Evolutionary conservation across 2,113 vertebrate genomes (phyloP), one percentile per base, ranked within the genome.

Genomic region (Saimiri boliviensis): DNA sequence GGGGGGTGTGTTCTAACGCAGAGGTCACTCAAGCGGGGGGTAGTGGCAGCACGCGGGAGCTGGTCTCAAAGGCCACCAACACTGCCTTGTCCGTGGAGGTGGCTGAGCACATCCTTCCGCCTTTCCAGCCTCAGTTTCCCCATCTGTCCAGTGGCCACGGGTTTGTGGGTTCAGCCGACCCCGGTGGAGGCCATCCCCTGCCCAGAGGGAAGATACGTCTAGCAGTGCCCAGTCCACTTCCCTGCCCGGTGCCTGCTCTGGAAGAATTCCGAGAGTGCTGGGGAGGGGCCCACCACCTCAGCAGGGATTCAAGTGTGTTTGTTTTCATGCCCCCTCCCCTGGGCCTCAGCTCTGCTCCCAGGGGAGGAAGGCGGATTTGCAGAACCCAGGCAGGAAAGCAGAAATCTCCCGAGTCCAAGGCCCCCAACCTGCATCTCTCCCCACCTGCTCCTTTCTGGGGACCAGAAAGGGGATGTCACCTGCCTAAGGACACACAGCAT

Each of bases 171-270:
- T 13, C 6, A 2, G 42, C 40, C 0, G 3, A 56, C 95, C 92
- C 96, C 94, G 84, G 23, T 20, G 76, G 45, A 70, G 10, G 12
- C 86, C 0, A 8, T 1, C 20, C 73, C 27, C 30, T 9, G 10
- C 4, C 0, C 0, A 0, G 73, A 47, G 81, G 68, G 47, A 56
- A 23, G 10, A 85, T 68, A 82, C 47, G 27, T 91, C 58, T 96
- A 89, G 86, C 91, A 92, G 92, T 0, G 23, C 45, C 85, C 60
- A 25, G 11, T 82, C 86, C 74, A 11, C 94, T 93, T 96, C 37
- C 35, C 40, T 92, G 92, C 81, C 96, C 81, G 37, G 37, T 76
- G 56, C 86, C 96, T 27, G 68, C 94, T 96, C 95, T 76, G 20
- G 37, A 17, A 71, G 86, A 91, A 91, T 58, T 54, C 47, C 0